Percentiles rank a stretch among this genome's conserved stretches.
Evolutionary conservation across 1,140 invertebrate genomes (phyloP).

Genomic region (Drosophila parabipectinata): DNA sequence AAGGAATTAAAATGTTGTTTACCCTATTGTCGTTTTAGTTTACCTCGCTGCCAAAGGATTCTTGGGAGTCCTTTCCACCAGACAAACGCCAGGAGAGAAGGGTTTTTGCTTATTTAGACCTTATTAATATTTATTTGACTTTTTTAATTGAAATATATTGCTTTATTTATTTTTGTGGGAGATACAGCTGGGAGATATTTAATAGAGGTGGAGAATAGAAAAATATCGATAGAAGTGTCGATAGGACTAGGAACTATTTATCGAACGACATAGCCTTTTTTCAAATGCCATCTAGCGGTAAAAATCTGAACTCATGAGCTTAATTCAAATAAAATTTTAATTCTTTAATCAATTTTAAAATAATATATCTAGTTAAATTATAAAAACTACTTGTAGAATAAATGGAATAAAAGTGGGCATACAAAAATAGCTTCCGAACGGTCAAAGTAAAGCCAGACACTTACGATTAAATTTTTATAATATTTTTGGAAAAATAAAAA

Average conservation of each 20-base stretch:
- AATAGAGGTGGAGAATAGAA: no score
- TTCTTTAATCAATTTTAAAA: no score
- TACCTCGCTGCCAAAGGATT: background rate
- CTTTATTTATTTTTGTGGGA: background rate
- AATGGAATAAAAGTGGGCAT: no score
- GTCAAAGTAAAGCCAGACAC: no score
- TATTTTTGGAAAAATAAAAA: no score
- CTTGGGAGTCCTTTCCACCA: background rate
- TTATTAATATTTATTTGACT: background rate
- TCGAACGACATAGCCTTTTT: background rate
- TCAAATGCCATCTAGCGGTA: background rate
- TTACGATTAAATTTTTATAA: no score
- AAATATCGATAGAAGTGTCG: background rate
- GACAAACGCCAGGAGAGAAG: background rate
- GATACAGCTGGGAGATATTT: background rate
- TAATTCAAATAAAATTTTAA: background rate
- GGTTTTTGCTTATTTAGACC: background rate
- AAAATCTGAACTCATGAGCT: background rate
- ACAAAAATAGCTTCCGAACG: no score
- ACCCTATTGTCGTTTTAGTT: background rate
- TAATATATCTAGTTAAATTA: no score
- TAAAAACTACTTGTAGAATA: no score
- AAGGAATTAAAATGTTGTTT: background rate
- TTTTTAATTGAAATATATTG: background rate
- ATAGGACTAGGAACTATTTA: background rate